A percentile compares a stretch with the other conserved stretches of the same genome.
Evolutionary conservation across 2,888 invertebrate species (phyloP).

Genomic region (Drosophila anomelani): DNA sequence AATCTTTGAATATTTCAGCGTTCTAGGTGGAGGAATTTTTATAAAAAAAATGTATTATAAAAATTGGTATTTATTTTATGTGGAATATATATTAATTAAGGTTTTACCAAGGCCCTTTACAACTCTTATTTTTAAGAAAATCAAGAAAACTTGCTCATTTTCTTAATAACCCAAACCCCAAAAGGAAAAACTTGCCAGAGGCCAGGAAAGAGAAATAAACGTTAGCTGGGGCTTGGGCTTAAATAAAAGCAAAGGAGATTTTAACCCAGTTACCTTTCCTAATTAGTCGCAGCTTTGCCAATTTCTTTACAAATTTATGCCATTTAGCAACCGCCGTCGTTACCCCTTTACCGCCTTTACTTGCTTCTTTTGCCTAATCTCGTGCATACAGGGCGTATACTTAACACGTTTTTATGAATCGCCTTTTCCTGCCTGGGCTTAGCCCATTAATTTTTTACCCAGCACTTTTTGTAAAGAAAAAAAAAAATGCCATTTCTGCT

Average conservation of each 20-base stretch:
- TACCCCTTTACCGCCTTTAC: not conserved
- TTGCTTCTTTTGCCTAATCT: constrained; percentile 18
- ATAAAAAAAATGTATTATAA: too few species aligned
- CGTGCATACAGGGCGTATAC: constrained; percentile 48
- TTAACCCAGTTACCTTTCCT: constrained; percentile 46
- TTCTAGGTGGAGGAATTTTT: too few species aligned
- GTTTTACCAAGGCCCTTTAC: too few species aligned
- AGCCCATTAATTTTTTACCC: constrained; percentile 9
- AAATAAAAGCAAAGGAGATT: constrained; percentile 19
- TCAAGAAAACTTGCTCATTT: constrained; percentile 9
- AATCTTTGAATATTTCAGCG: not conserved
- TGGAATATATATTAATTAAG: too few species aligned
- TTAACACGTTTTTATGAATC: constrained; percentile 53
- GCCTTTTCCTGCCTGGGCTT: constrained; percentile 31
- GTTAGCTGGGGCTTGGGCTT: not conserved
- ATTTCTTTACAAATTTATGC: constrained; percentile 49
- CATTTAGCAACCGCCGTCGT: constrained; percentile 15
- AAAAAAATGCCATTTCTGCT: not conserved
- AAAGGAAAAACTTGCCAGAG: not conserved
- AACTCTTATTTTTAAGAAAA: too few species aligned
- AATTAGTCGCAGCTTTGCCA: constrained; percentile 44
- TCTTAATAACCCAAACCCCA: not conserved
- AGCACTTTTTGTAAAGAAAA: not conserved
- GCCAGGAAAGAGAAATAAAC: constrained; percentile 16
- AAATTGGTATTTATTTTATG: not conserved